phyloP scores from a whole-genome alignment of 2,888 invertebrate species.

The Calliphora vomitoria region DNA sequence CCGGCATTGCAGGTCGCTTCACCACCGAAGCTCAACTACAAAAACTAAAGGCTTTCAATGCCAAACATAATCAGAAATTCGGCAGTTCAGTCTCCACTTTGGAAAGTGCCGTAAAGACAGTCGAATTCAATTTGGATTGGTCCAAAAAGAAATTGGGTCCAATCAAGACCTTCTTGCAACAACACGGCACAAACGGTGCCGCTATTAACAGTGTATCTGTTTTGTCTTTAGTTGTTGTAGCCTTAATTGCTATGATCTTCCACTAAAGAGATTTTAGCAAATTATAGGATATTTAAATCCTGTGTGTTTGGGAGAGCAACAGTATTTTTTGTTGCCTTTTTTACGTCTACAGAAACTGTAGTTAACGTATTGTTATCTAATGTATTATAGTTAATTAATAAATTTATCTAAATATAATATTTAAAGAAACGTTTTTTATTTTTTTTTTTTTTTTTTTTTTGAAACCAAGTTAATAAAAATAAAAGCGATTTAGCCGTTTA shows the following conservation, averaged over 20 bases:
- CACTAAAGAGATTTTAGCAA: neutral
- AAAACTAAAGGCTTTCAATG: conserved; percentile 78
- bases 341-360: conserved; percentile 1
- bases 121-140: conserved; percentile 82
- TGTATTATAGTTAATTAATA: neutral
- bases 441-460: no score
- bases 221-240: conserved; percentile 73
- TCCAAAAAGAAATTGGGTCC: conserved; percentile 75
- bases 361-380: neutral
- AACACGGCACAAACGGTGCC: conserved; percentile 73
- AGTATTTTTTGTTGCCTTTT: neutral
- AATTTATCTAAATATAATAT: neutral
- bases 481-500: no score
- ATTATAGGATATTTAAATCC: neutral
- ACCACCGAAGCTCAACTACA: conserved; percentile 79
- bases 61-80: conserved; percentile 77
- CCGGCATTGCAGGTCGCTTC: conserved; percentile 81
- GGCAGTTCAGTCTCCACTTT: conserved; percentile 77
- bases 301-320: neutral
- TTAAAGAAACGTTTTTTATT: neutral
- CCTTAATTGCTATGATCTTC: conserved; percentile 67
- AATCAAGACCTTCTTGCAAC: conserved; percentile 77
- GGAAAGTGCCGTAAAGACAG: conserved; percentile 78
- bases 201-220: conserved; percentile 75
- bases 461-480: no score